These are phyloP conservation scores for Zaprionus lineosus DNA, from an alignment of 2,888 invertebrate species.

Conservation along the genomic window DNA sequence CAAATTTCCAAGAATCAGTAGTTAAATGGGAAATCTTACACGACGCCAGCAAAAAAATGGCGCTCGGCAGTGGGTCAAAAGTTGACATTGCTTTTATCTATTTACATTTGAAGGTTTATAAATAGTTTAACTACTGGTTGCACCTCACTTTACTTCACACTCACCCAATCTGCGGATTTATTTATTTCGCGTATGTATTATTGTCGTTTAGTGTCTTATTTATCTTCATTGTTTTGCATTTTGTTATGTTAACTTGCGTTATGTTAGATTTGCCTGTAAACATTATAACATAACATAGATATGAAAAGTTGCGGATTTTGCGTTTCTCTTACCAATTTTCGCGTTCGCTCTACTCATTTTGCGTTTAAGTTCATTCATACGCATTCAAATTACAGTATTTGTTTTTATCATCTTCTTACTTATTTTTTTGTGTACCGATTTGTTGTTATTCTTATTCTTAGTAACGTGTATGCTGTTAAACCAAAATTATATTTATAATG, in stretches of 20 bases:
- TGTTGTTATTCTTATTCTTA: no score
- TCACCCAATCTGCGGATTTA: constrained; percentile 31
- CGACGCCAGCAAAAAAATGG: constrained; percentile 57
- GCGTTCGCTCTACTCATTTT: constrained; percentile 3
- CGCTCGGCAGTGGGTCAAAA: constrained; percentile 39
- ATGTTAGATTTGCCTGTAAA: constrained; percentile 19
- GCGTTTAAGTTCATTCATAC: constrained; percentile 1
- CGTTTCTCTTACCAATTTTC: constrained; percentile 21
- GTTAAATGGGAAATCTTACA: constrained; percentile 29
- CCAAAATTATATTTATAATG: no score
- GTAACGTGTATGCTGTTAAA: no score
- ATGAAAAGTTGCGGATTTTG: constrained; percentile 10
- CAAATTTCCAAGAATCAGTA: neutral
- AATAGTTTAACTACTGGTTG: neutral
- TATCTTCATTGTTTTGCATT: constrained; percentile 49
- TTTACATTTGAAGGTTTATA: neutral
- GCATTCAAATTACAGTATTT: no score
- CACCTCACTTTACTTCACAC: constrained; percentile 3
- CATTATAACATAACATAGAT: constrained; percentile 17
- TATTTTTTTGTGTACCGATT: no score
- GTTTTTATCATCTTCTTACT: no score
- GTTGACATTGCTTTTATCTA: constrained; percentile 3
- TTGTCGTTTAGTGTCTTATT: constrained; percentile 34
- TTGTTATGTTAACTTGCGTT: constrained; percentile 37
- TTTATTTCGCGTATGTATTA: constrained; percentile 34